Base-by-base conservation (phyloP, 2,888 invertebrate genomes). In the Cephus sareptanus region DNA sequence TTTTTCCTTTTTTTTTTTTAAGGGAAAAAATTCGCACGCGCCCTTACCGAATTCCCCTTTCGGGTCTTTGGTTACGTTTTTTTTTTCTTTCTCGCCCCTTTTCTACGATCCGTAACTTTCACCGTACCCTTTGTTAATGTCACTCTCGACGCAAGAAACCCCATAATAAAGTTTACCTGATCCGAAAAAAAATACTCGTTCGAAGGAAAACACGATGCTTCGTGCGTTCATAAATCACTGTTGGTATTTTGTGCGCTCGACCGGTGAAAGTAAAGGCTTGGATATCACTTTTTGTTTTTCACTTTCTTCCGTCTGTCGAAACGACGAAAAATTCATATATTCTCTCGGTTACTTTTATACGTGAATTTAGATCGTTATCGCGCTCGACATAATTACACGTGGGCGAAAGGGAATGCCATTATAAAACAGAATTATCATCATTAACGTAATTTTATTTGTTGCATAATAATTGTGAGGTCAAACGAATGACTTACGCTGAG, bases 251-350 rank as follows among this genome's bases (percentile, higher is more conserved):
- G 56, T 77, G 69, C 34, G 81, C 77, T 77, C 34, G 80, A 79
- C 80, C 80, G 83, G 89, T 85, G 89, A 90, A 90, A 90, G 89
- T 86, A 87, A 87, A 90, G 87, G 87, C 87, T 89, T 89, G 82
- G 70, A 75, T 75, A n/a, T 75, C 82, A 75, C 76, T 74, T 78
- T 76, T 76, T 86, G 82, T 84, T 82, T 82, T 80, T 79, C 77
- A 40, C 71, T 31, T 34, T 71, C n/a, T 33, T 71, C 34, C 9
- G 13, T 23, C 6, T 56, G 23, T 3, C 1, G 2, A 9, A 23
- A 23, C 56, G 23, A 56, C 9, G 9, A 2, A 6, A 56, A 56
- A 56, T 56, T 56, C 56, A 23, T 9, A 1, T 9, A 56, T 23
- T 15, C 56, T 23, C 23, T 2, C 9, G 56, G 9, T 1, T 56